phyloP scores from a whole-genome alignment of 2,113 vertebrate genomes.

The Thalassoma bifasciatum region DNA sequence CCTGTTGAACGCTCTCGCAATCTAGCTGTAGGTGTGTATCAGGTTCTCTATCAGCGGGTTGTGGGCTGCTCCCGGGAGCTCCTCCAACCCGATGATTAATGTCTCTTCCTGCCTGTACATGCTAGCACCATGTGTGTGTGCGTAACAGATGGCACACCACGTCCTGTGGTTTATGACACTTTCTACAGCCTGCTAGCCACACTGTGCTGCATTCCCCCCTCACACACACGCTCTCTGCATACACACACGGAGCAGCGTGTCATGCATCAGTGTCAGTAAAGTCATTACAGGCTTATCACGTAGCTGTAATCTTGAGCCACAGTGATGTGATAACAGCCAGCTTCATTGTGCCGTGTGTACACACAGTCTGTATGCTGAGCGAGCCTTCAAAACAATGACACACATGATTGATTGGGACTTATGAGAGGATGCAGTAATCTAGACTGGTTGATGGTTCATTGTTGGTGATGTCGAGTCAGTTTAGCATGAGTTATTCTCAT shows the following conservation, averaged over 20 bases:
- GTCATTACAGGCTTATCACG: conserved; percentile 79
- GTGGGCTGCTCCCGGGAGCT: conserved; percentile 63
- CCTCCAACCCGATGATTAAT: conserved; percentile 79
- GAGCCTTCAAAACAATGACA: conserved; percentile 30
- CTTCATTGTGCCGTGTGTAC: conserved; percentile 63
- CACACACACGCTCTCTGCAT: conserved; percentile 21
- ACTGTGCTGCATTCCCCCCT: conserved; percentile 48
- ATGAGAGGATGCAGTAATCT: conserved; percentile 32
- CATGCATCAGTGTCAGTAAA: conserved; percentile 75
- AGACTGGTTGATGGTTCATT: conserved; percentile 21
- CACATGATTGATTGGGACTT: conserved; percentile 29
- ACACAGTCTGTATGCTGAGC: conserved; percentile 48
- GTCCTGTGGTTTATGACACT: conserved; percentile 80
- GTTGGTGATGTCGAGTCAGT: neutral
- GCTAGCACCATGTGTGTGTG: conserved; percentile 49
- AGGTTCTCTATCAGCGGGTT: conserved; percentile 62
- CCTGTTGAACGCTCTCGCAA: conserved; percentile 44
- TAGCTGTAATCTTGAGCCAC: conserved; percentile 72
- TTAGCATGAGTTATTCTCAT: neutral
- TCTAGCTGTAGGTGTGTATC: conserved; percentile 39
- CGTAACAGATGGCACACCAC: conserved; percentile 77
- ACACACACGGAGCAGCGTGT: conserved; percentile 43
- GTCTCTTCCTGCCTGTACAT: conserved; percentile 74
- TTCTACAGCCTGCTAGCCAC: conserved; percentile 69
- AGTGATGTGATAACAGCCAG: conserved; percentile 70